Evolutionary conservation across 2,888 invertebrate species (phyloP).

Genomic region (Macaria notata): DNA sequence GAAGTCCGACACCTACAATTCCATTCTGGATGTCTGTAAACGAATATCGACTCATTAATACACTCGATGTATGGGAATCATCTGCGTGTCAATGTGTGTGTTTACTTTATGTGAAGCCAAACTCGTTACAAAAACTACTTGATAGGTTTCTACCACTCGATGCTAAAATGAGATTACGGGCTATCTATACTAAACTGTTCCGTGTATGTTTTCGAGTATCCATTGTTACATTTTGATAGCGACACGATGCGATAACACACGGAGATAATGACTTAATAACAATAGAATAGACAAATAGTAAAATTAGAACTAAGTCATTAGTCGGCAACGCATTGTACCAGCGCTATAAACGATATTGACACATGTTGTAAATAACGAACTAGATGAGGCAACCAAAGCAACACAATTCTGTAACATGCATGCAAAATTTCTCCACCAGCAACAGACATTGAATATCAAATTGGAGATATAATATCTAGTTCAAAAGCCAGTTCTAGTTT

Average conservation of each 20-base stretch:
- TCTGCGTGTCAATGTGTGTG: constrained; percentile 6
- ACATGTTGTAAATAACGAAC: constrained; percentile 1
- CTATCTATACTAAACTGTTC: constrained; percentile 29
- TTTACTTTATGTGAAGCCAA: constrained; percentile 10
- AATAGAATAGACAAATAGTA: constrained; percentile 1
- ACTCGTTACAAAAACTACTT: constrained; percentile 7
- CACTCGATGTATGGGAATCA: neutral
- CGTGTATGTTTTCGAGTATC: neutral
- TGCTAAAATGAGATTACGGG: constrained; percentile 21
- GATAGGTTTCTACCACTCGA: constrained; percentile 20
- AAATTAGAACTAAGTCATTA: constrained; percentile 2
- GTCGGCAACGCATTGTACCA: neutral
- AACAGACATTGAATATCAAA: neutral
- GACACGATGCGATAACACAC: constrained; percentile 21
- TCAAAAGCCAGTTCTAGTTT: neutral
- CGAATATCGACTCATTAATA: constrained; percentile 24
- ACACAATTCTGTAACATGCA: neutral
- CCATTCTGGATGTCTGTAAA: constrained; percentile 17
- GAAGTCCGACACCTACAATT: constrained; percentile 25
- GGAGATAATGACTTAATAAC: constrained; percentile 6
- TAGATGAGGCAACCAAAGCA: constrained; percentile 2
- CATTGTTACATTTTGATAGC: constrained; percentile 34
- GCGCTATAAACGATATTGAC: neutral
- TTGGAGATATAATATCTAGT: neutral
- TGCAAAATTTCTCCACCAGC: neutral